A percentile compares a stretch with the other conserved stretches of the same genome.
Conservation (phyloP, 2,113 vertebrate species). For the Anhinga anhinga region DNA sequence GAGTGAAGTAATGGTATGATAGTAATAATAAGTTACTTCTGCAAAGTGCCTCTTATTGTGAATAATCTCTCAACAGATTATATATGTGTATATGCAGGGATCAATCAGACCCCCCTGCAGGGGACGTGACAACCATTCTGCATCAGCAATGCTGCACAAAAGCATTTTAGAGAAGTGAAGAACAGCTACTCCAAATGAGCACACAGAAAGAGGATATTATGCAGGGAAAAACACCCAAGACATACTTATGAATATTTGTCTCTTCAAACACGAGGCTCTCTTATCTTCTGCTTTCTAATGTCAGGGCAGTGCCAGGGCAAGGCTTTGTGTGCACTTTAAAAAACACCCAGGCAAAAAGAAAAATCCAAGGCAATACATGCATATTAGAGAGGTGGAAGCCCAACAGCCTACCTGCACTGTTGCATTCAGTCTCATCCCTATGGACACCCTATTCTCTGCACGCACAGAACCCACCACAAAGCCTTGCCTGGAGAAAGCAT, state of each 20-base stretch:
- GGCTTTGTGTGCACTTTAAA: not conserved
- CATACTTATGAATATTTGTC: not conserved
- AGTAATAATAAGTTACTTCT: slow-evolving; percentile 41
- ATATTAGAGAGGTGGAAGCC: not conserved
- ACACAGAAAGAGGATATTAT: not conserved
- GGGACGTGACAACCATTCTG: not conserved
- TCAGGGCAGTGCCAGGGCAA: not conserved
- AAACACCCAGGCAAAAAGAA: not conserved
- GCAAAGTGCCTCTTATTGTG: slow-evolving; percentile 19
- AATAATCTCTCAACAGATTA: slow-evolving; percentile 37
- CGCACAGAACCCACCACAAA: not conserved
- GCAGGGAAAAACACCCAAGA: not conserved
- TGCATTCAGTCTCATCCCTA: not conserved
- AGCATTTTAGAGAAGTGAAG: not conserved
- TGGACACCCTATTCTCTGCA: not conserved
- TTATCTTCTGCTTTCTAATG: not conserved
- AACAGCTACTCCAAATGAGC: not conserved
- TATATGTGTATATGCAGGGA: not conserved
- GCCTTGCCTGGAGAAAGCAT: not conserved
- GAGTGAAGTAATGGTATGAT: slow-evolving; percentile 5
- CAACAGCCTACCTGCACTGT: not conserved
- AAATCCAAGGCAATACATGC: not conserved
- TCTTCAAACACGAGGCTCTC: not conserved
- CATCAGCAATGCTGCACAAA: not conserved
- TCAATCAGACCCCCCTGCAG: slow-evolving; percentile 1